A percentile compares a stretch with the other conserved stretches of the same genome.
Evolutionary conservation across 1,140 invertebrate species (phyloP).

Genomic region (Pogonomyrmex californicus): DNA sequence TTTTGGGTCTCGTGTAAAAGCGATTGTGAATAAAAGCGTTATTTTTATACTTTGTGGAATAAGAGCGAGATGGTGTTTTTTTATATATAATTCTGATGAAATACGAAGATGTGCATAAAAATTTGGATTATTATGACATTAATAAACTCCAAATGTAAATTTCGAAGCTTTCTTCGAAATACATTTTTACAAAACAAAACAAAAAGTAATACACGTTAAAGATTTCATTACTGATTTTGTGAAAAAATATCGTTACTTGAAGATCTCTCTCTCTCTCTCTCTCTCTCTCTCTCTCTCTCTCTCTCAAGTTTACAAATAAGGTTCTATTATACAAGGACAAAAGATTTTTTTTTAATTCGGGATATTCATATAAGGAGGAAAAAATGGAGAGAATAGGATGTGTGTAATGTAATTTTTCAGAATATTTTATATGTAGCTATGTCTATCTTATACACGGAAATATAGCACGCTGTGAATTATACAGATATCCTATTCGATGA

Average conservation of each 20-base stretch:
- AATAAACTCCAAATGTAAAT: not conserved
- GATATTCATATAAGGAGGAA: not conserved
- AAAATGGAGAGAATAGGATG: not conserved
- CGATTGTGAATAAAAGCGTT: not conserved
- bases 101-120: not conserved
- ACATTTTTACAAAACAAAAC: not conserved
- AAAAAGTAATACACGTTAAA: not conserved
- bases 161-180: not conserved
- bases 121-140: not conserved
- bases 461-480: not conserved
- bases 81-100: not conserved
- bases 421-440: conserved; percentile 16
- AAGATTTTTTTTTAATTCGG: conserved; percentile 3
- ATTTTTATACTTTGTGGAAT: conserved; percentile 12
- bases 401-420: conserved; percentile 32
- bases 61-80: not conserved
- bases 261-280: too few species aligned
- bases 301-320: not conserved
- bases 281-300: too few species aligned
- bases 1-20: conserved; percentile 21
- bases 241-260: not conserved
- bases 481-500: conserved; percentile 8
- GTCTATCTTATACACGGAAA: conserved; percentile 16
- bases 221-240: not conserved
- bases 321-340: not conserved